Percentiles rank a stretch among this genome's conserved stretches.
phyloP scores from a whole-genome alignment of 1,140 invertebrate species.

The Ctenoplectra terminalis region DNA sequence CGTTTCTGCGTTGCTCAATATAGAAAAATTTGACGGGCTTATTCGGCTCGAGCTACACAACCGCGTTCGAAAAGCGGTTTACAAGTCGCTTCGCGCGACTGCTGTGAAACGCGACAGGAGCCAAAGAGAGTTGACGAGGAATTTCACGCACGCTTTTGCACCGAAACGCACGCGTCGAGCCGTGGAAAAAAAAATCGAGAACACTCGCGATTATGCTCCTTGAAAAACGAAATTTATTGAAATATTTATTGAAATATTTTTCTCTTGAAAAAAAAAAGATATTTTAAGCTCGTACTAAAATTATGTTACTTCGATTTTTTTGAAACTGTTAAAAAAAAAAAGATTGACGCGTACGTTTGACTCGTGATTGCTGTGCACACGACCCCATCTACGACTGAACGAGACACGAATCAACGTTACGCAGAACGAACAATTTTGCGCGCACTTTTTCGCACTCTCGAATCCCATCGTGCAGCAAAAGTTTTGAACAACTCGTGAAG shows the following conservation, averaged over 20 bases:
- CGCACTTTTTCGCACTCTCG: background rate
- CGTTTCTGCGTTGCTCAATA: slow-evolving; percentile 46
- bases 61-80: background rate
- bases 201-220: background rate
- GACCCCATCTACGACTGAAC: background rate
- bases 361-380: background rate
- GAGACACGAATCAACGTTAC: background rate
- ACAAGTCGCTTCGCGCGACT: background rate
- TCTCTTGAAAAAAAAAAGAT: too few relatives aligned
- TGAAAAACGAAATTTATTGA: too few relatives aligned
- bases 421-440: background rate
- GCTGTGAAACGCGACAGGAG: background rate
- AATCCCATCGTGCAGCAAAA: background rate
- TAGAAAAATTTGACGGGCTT: background rate
- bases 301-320: background rate
- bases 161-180: slow-evolving; percentile 20
- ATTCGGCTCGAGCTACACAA: background rate
- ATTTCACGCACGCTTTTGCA: slow-evolving; percentile 24
- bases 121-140: background rate
- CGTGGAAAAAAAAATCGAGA: background rate
- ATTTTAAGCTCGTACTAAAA: too few relatives aligned
- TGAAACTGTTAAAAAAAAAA: background rate
- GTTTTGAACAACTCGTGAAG: too few relatives aligned
- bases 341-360: slow-evolving; percentile 17
- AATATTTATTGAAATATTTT: too few relatives aligned